Evolutionary conservation across 2,113 vertebrate species (phyloP), one percentile per base, ranked within the genome.

Genomic region (Sylvilagus bachmani): DNA sequence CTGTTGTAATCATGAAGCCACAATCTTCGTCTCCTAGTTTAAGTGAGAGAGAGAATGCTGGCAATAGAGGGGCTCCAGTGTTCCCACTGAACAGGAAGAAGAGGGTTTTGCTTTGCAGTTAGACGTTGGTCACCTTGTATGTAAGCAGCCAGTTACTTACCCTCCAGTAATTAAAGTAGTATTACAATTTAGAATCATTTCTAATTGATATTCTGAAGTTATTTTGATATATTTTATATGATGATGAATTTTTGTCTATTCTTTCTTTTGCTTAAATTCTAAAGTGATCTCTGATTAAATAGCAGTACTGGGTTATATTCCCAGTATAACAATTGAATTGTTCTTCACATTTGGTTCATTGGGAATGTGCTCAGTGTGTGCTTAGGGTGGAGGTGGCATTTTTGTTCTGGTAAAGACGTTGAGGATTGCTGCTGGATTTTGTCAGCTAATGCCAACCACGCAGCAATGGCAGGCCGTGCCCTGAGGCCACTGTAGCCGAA

Each of bases 271-370:
- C 4, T 81, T 75, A 77, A 69, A 77, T 87, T 94, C 24, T 89
- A 78, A 78, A 90, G 58, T 82, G 73, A 36, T 79, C 12, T 62
- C 29, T 93, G 49, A 31, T 64, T 91, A 82, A 75, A 67, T 44
- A 78, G 16, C 29, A 61, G 27, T 9, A 84, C 29, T 10, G 17
- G 44, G 14, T 70, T 10, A 6, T 91, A 70, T 79, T 89, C 73
- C 33, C 14, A 49, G 31, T 7, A 95, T 64, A 29, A 27, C 89
- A n/a, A 74, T 4, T 31, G 27, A 81, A 78, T 79, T 67, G 36
- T 51, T 75, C 25, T 90, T 84, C 27, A 44, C n/a, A 24, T 33
- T 77, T 85, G 77, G 66, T 55, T 77, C 85, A 64, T 36, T 95
- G 66, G 66, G 7, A 44, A 64, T 81, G 9, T 85, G 70, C 5